These are phyloP conservation scores for Xiphophorus maculatus DNA, from an alignment of 2,113 vertebrate genomes.

Conservation along the genomic window DNA sequence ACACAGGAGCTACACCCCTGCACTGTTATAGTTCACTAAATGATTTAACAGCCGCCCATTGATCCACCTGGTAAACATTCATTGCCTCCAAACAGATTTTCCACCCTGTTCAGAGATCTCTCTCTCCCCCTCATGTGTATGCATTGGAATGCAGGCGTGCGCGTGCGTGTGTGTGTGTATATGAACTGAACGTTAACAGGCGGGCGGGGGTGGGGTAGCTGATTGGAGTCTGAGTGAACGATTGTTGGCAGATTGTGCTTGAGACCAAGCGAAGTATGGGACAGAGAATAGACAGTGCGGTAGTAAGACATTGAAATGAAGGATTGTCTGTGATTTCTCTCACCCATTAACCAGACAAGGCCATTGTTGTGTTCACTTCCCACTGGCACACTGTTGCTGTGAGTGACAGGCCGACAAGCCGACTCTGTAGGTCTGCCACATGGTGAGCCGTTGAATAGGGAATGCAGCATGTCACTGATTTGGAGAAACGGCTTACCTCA, in stretches of 20 bases:
- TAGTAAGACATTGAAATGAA: constrained; percentile 63
- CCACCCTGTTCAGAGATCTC: constrained; percentile 49
- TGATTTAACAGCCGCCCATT: constrained; percentile 63
- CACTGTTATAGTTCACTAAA: constrained; percentile 52
- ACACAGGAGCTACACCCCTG: constrained; percentile 16
- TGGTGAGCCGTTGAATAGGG: constrained; percentile 72
- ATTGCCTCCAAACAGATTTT: constrained; percentile 65
- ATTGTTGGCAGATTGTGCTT: constrained; percentile 64
- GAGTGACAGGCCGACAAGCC: constrained; percentile 76
- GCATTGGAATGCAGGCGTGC: constrained; percentile 50
- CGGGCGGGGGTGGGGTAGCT: constrained; percentile 65
- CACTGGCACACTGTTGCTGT: constrained; percentile 73
- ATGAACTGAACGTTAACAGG: constrained; percentile 69
- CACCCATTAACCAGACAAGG: constrained; percentile 76
- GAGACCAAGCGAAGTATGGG: constrained; percentile 52
- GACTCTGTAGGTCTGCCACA: constrained; percentile 72
- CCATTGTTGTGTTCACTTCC: constrained; percentile 73
- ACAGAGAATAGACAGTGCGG: constrained; percentile 59
- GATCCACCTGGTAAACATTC: constrained; percentile 70
- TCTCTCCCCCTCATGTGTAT: constrained; percentile 38
- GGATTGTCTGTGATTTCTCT: constrained; percentile 70
- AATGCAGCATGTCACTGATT: constrained; percentile 56
- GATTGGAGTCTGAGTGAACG: constrained; percentile 48
- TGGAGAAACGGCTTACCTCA: constrained; percentile 66
- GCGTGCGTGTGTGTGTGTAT: constrained; percentile 34